Percentiles rank a stretch among this genome's conserved stretches.
These are phyloP conservation scores for Tragelaphus eurycerus DNA, from an alignment of 2,797 vertebrate genomes.

Conservation along the genomic window DNA sequence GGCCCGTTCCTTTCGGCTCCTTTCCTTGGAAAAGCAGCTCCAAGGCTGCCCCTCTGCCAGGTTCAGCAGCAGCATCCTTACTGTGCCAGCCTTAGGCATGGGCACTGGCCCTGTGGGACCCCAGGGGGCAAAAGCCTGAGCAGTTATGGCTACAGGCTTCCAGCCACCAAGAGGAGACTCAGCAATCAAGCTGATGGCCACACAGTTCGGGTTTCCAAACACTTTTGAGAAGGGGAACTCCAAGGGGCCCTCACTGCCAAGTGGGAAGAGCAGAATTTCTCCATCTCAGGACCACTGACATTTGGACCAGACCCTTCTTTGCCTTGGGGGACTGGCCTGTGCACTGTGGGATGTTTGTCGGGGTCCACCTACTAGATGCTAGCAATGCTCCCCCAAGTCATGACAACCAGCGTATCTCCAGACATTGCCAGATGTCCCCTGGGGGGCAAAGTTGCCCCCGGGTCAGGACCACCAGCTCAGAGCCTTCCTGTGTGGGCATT, in stretches of 20 bases:
- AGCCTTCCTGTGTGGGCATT: not conserved
- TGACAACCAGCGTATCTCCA: not conserved
- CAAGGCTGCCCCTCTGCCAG: accelerated
- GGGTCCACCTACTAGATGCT: no score
- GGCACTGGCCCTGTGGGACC: not conserved
- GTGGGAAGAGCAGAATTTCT: not conserved
- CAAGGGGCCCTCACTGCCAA: not conserved
- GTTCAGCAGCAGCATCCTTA: not conserved
- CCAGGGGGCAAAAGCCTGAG: not conserved
- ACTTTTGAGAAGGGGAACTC: not conserved
- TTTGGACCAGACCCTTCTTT: not conserved
- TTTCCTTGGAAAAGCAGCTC: not conserved
- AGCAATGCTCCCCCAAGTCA: accelerated
- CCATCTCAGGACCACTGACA: accelerated
- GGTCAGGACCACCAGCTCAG: not conserved
- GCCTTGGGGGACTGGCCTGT: not conserved
- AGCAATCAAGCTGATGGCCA: not conserved
- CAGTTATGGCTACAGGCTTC: not conserved
- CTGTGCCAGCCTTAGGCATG: not conserved
- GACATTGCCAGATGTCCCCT: not conserved
- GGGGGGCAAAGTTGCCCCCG: no score
- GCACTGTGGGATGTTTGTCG: accelerated
- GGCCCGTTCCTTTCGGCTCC: not conserved
- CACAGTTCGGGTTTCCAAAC: not conserved
- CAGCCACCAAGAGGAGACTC: not conserved